Base-by-base conservation (phyloP, 92 coral and sea anemone species). In the Epizoanthus rinbou region DNA sequence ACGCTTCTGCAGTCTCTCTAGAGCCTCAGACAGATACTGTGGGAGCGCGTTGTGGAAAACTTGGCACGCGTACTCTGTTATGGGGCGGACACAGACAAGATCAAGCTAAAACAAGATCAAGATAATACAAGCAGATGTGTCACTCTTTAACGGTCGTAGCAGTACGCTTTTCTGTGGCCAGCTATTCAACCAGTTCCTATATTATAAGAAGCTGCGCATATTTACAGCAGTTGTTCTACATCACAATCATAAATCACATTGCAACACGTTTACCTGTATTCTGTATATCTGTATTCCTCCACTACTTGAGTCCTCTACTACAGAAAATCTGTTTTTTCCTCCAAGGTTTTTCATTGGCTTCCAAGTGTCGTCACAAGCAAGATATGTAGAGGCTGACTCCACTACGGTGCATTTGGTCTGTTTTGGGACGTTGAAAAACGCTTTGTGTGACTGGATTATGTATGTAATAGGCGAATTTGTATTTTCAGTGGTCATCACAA, bases 311-410 rank as follows among this genome's bases (percentile, higher is more conserved):
- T 73, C 79, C 19, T 50, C 3, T 17, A 22, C 37, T 19, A 73
- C 6, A 25, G 14, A 13, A 63, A 63, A 63, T 15, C 6, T 11
- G 56, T 45, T 73, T 41, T 8, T 53, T 50, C 3, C 8, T 73
- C 13, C 8, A 23, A 22, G 24, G 63, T 73, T 28, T 73, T 21
- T 15, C 39, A 73, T 1, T 25, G 79, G 79, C 28, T 53, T 53
- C 79, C 79, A 73, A 19, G 14, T 73, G 62, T 53, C 54, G 3
- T 28, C 63, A 53, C 79, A 73, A 8, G 18, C 57, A 8, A 73
- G 64, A 63, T 73, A 73, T 54, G 50, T 45, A 5, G 79, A 73
- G n/a, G 64, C 3, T 21, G 79, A 53, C 6, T 52, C 23, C 10
- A 23, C 23, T 13, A 73, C 79, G 17, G 13, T 52, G 16, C 79